phyloP scores from a whole-genome alignment of 2,797 vertebrate species.

The Alosa sapidissima region DNA sequence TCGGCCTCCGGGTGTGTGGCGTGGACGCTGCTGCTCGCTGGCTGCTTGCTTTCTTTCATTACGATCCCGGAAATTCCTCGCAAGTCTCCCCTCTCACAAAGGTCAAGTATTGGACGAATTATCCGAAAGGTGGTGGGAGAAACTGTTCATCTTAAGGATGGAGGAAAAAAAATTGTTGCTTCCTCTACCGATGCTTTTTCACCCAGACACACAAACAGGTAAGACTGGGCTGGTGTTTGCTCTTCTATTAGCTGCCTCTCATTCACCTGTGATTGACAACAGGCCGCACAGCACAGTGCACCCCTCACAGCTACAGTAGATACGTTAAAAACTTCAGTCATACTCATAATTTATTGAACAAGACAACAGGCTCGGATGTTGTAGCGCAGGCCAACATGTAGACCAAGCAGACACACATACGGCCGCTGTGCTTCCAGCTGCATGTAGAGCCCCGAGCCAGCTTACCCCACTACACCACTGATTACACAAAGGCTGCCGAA shows the following conservation, averaged over 20 bases:
- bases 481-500: constrained; percentile 24
- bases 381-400: background rate
- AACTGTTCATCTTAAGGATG: background rate
- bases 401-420: background rate
- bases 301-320: background rate
- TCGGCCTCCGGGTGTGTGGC: constrained; percentile 27
- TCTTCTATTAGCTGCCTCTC: background rate
- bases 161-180: background rate
- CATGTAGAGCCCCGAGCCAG: background rate
- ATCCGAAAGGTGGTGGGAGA: background rate
- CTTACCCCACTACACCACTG: background rate
- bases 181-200: background rate
- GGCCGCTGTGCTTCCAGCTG: background rate
- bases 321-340: background rate
- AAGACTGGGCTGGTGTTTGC: background rate
- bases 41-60: background rate
- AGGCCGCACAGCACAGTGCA: background rate
- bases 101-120: constrained; percentile 35
- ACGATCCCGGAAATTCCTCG: constrained; percentile 31
- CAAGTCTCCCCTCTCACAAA: constrained; percentile 44
- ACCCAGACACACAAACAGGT: background rate
- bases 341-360: background rate
- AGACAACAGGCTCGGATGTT: background rate
- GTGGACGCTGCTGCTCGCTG: background rate
- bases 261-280: background rate